Evolutionary conservation across 2,888 invertebrate genomes (phyloP), one percentile per base, ranked within the genome.

Genomic region (Oxytorus armatus): DNA sequence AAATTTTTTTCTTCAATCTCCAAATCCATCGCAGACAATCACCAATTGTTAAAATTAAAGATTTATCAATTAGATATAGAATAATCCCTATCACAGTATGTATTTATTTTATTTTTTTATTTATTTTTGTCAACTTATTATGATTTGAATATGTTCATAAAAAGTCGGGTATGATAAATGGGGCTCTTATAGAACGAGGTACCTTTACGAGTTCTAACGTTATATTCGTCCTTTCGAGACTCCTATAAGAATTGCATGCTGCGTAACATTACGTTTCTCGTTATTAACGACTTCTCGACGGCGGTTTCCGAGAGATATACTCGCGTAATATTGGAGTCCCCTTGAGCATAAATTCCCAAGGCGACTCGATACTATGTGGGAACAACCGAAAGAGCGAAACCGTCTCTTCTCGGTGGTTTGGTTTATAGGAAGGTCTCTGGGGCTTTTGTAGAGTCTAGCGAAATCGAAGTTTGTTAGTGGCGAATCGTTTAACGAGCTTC

Each of bases 401-500:
- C 18, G 39, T 42, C 16, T 63, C 36, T 14, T 11, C 5, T 25
- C 42, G 25, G 29, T 23, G 59, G 57, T 59, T 5, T 49, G 14
- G 21, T 57, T 5, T 51, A 47, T 33, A 55, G 14, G n/a, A 21
- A 11, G 21, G 49, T 61, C 59, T 61, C 39, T 36, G 36, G n/a
- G 7, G 8, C 2, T 29, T 29, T 10, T 4, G 10, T 8, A 47
- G 21, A 49, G 57, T 33, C 21, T 25, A 65, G 47, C 65, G 69
- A 61, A 25, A 55, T 63, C 55, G 61, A 29, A 61, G 69, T 55
- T 63, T 55, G 47, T 63, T 61, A 68, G 53, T 44, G 14, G 36
- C 61, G 53, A 23, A 76, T 69, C 53, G 53, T 69, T 76, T 61
- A 61, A 76, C 76, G 53, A 63, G 53, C 1, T 47, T 29, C 66